Evolutionary conservation across 2,888 invertebrate genomes (phyloP), one percentile per base, ranked within the genome.

Genomic region (Acanthococcus lagerstroemiae): DNA sequence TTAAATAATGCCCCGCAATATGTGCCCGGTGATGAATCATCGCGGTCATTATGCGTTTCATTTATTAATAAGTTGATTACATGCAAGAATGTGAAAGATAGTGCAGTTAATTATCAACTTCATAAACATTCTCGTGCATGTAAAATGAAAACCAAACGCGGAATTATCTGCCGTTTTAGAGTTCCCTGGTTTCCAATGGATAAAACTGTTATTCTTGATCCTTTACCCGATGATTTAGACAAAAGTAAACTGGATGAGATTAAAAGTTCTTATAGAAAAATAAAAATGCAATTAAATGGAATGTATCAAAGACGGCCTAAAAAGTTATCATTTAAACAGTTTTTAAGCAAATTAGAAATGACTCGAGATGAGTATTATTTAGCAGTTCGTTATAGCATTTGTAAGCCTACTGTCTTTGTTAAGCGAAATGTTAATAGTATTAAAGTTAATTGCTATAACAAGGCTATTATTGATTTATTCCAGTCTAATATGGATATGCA

Each of bases 401-500:
- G 12, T 4, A 6, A 21, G 5, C 66, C 67, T 9, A 70, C 67
- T 26, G 50, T 65, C 6, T 66, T 58, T 55, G 50, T 70, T 50
- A 66, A 67, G 57, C 27, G 67, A 22, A 48, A 25, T 22, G 21
- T 24, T 24, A n/a, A 21, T 60, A 37, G 55, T 66, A 7, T 61
- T 63, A 52, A 27, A 69, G 69, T 74, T 0, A 74, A 73, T 67
- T 45, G 30, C 3, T 74, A 72, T 66, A 73, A 73, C 57, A 44
- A 19, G 50, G 70, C 22, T 68, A 61, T 73, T 5, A 44, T 73
- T 15, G 12, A 56, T 17, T 57, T 71, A 9, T 71, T 70, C 70
- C 37, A 68, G 24, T 71, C 73, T n/a, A 73, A 74, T 48, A 71
- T 72, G 69, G 74, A 74, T 57, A 69, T 74, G n/a, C 74, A 74